A percentile compares a stretch with the other conserved stretches of the same genome.
Conservation (phyloP, 1,140 invertebrate species). For the Vanessa atalanta region DNA sequence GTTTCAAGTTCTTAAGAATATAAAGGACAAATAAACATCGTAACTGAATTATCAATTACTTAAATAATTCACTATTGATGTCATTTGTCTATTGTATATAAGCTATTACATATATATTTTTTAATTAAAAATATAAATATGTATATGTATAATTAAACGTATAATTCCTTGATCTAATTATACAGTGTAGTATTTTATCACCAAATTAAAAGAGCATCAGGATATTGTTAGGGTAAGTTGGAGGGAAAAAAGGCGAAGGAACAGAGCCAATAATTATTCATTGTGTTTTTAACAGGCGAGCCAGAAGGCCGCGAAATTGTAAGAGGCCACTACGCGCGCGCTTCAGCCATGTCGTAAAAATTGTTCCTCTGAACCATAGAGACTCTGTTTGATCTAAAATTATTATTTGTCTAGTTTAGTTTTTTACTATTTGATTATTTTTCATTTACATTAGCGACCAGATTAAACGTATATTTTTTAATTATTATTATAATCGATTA, state of each 20-base stretch:
- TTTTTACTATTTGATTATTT: not conserved
- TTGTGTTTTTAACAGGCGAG: constrained; percentile 75
- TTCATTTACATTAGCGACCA: too few species aligned
- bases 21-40: too few species aligned
- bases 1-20: too few species aligned
- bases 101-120: too few species aligned
- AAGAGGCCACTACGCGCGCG: constrained; percentile 64
- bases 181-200: constrained; percentile 18
- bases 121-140: too few species aligned
- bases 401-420: not conserved
- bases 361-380: constrained; percentile 53
- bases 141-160: not conserved
- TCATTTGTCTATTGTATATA: too few species aligned
- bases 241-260: constrained; percentile 35
- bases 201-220: constrained; percentile 40
- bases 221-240: constrained; percentile 32
- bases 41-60: too few species aligned
- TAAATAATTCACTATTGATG: too few species aligned
- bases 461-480: too few species aligned
- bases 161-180: constrained; percentile 23
- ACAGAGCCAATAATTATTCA: constrained; percentile 74
- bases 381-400: constrained; percentile 29
- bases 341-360: constrained; percentile 73
- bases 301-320: constrained; percentile 70
- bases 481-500: too few species aligned